Percentiles rank a stretch among this genome's conserved stretches.
Conservation (phyloP, 2,797 vertebrate species). For the Chiroxiphia lanceolata region DNA sequence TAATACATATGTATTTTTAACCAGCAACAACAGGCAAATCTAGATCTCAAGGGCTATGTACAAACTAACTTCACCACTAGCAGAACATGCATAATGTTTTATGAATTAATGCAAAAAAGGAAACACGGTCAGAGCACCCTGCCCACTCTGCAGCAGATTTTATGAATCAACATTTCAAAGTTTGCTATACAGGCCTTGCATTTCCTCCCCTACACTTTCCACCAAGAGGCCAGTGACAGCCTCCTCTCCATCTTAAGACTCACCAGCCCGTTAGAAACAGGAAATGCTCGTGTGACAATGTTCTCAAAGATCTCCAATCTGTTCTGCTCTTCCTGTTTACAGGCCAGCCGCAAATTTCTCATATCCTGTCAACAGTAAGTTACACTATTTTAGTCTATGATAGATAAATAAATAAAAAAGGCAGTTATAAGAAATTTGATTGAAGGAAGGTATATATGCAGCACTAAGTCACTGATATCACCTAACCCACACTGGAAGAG, state of each 20-base stretch:
- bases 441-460: background rate
- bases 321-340: slow-evolving; percentile 87
- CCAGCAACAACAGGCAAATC: background rate
- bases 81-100: background rate
- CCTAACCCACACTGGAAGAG: background rate
- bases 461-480: background rate
- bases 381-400: background rate
- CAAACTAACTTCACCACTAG: background rate
- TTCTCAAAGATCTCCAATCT: slow-evolving; percentile 87
- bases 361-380: slow-evolving; percentile 84
- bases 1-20: background rate
- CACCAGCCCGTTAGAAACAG: slow-evolving; percentile 87
- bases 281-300: slow-evolving; percentile 86
- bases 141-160: background rate
- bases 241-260: slow-evolving; percentile 1
- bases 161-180: background rate
- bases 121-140: background rate
- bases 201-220: background rate
- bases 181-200: background rate
- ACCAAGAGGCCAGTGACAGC: background rate
- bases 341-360: slow-evolving; percentile 92
- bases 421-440: background rate
- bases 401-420: background rate
- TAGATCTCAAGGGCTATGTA: background rate
- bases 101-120: background rate